Conservation (phyloP, 2,797 vertebrate genomes). For the Pantherophis alleghaniensis region DNA sequence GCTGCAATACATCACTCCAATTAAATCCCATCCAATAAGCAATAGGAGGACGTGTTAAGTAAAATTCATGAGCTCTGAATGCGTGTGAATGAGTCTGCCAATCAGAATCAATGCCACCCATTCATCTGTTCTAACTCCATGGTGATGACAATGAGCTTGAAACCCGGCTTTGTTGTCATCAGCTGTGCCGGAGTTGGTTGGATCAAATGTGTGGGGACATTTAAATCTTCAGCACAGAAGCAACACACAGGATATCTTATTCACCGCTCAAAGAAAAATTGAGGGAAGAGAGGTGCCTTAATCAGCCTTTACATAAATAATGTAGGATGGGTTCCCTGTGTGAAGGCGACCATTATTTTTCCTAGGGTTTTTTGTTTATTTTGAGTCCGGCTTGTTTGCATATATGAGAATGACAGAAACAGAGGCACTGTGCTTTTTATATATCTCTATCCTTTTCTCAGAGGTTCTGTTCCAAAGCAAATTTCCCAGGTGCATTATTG, state of each 20-base stretch:
- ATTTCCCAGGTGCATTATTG: constrained; percentile 25
- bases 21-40: constrained; percentile 67
- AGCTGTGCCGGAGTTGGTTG: constrained; percentile 65
- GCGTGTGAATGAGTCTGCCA: constrained; percentile 67
- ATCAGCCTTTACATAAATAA: constrained; percentile 61
- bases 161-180: constrained; percentile 66
- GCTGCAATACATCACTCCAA: constrained; percentile 66
- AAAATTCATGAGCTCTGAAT: constrained; percentile 73
- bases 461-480: constrained; percentile 33
- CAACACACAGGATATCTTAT: constrained; percentile 72
- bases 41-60: constrained; percentile 63
- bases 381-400: background rate
- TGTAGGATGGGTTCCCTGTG: constrained; percentile 51
- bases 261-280: constrained; percentile 53
- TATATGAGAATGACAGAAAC: background rate
- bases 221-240: constrained; percentile 65
- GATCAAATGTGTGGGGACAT: constrained; percentile 64
- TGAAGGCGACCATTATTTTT: constrained; percentile 38
- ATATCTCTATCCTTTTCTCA: constrained; percentile 7
- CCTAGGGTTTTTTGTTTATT: background rate
- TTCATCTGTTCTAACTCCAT: constrained; percentile 67
- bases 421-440: constrained; percentile 17
- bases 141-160: constrained; percentile 70
- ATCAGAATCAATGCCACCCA: constrained; percentile 68
- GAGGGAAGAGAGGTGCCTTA: constrained; percentile 45